Percentiles rank a stretch among this genome's conserved stretches.
Conservation (phyloP, 2,797 vertebrate species). For the Babyrousa celebensis region DNA sequence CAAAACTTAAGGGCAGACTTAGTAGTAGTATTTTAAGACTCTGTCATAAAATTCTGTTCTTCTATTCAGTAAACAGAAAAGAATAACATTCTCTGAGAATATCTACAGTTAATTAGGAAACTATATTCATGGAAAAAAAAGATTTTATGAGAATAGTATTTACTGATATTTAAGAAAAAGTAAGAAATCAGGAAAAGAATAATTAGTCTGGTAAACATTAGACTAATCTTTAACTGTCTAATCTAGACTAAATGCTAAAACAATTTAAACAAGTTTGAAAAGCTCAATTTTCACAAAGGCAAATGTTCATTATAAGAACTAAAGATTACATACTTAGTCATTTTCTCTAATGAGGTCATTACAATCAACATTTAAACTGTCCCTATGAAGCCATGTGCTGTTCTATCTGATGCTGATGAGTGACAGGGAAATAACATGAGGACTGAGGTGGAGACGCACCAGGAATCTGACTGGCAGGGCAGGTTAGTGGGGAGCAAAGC, state of each 20-base stretch:
- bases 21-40: not conserved
- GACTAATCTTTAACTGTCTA: not conserved
- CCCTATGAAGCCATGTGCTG: not conserved
- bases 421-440: not conserved
- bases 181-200: slow-evolving; percentile 40
- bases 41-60: slow-evolving; percentile 17
- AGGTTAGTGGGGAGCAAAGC: not conserved
- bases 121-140: slow-evolving; percentile 46
- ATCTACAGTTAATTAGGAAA: not conserved
- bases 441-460: not conserved
- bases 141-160: slow-evolving; percentile 12
- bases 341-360: not conserved
- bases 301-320: slow-evolving; percentile 37
- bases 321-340: not conserved
- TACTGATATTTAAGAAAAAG: slow-evolving; percentile 18
- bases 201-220: not conserved
- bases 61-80: slow-evolving; percentile 21
- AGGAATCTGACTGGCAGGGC: not conserved
- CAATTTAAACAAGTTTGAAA: slow-evolving; percentile 50
- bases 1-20: not conserved
- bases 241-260: slow-evolving; percentile 25
- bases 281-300: slow-evolving; percentile 43
- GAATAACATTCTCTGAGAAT: slow-evolving; percentile 14
- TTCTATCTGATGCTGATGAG: not conserved
- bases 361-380: not conserved